phyloP scores from a whole-genome alignment of 1,140 invertebrate species.

The Augochlora pura region DNA sequence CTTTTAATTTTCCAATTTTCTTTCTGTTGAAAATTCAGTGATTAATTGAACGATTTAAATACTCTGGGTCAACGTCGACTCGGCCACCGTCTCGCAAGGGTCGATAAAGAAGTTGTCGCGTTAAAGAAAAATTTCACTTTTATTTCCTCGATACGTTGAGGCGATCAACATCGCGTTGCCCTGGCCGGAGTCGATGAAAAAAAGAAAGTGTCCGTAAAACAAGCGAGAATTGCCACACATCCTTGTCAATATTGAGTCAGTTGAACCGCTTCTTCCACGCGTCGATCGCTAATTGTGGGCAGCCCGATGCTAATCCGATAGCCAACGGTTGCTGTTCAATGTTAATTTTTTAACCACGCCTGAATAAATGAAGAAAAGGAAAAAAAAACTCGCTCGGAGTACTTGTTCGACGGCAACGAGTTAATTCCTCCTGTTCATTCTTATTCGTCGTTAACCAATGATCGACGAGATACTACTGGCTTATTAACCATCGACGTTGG shows the following conservation, averaged over 20 bases:
- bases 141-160: neutral
- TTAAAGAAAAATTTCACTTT: no score
- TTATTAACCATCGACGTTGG: no score
- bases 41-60: no score
- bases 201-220: neutral
- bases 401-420: no score
- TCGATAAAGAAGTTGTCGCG: no score
- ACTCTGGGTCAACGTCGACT: no score
- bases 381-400: neutral
- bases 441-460: neutral
- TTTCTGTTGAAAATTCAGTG: no score
- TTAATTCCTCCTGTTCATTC: neutral
- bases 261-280: neutral
- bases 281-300: slow-evolving; percentile 7
- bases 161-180: no score
- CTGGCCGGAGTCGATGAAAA: neutral
- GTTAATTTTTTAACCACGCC: neutral
- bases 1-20: no score
- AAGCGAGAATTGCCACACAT: neutral
- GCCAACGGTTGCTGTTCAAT: neutral
- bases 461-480: neutral
- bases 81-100: no score
- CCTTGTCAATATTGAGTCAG: slow-evolving; percentile 1
- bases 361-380: neutral
- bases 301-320: slow-evolving; percentile 26